phyloP scores from a whole-genome alignment of 2,888 invertebrate genomes.

The Caenorhabditis sinica region DNA sequence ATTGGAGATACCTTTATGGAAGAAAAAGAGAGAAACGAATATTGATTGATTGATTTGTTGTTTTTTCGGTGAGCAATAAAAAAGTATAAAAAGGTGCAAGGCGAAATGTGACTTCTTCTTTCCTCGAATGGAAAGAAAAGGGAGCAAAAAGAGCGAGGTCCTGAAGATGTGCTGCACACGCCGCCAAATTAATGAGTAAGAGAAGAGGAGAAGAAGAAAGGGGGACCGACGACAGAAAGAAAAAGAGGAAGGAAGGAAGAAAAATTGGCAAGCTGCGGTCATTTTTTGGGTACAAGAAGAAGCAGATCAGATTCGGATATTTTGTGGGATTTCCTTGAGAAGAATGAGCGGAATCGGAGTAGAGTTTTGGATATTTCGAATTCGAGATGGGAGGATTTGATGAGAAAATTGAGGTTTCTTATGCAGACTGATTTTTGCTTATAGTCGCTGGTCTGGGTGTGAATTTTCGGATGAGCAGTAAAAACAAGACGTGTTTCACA shows the following conservation, averaged over 20 bases:
- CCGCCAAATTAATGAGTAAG: constrained; percentile 55
- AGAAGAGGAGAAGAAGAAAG: constrained; percentile 13
- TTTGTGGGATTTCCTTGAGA: too few species aligned
- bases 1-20: background rate
- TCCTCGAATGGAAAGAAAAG: background rate
- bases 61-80: background rate
- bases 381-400: too few species aligned
- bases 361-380: too few species aligned
- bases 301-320: too few species aligned
- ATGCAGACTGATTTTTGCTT: too few species aligned
- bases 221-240: background rate
- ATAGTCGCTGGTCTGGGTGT: too few species aligned
- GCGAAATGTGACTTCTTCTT: background rate
- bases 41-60: constrained; percentile 24
- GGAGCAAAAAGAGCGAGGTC: constrained; percentile 5
- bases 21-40: background rate
- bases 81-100: constrained; percentile 6
- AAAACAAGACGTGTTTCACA: too few species aligned
- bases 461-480: too few species aligned
- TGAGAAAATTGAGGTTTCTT: too few species aligned
- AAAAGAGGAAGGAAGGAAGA: background rate
- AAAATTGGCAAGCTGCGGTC: background rate
- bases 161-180: constrained; percentile 26
- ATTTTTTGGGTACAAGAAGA: background rate
- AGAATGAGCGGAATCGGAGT: too few species aligned